phyloP scores from a whole-genome alignment of 2,113 vertebrate genomes.

The Misgurnus mizolepis region DNA sequence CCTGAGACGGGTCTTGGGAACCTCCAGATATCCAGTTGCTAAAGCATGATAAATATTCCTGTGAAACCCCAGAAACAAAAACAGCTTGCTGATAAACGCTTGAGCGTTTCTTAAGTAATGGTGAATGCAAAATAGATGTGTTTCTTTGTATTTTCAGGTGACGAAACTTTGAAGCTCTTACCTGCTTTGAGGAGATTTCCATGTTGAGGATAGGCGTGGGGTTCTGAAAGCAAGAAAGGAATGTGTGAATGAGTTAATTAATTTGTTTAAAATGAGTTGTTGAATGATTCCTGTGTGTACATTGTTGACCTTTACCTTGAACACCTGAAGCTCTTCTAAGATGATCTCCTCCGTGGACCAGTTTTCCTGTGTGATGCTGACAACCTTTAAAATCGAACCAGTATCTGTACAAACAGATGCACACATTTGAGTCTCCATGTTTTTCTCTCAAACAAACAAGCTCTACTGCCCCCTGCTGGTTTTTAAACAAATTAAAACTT shows the following conservation, averaged over 20 bases:
- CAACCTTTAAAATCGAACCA: slow-evolving; percentile 90
- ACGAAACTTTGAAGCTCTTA: slow-evolving; percentile 61
- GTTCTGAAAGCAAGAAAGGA: slow-evolving; percentile 59
- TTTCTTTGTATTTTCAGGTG: not conserved
- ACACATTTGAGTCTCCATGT: not conserved
- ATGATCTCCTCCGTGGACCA: slow-evolving; percentile 91
- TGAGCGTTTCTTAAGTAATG: not conserved
- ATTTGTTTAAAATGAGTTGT: not conserved
- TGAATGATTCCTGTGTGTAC: not conserved
- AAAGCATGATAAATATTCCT: not conserved
- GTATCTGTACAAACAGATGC: slow-evolving; percentile 72
- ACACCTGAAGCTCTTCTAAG: slow-evolving; percentile 91
- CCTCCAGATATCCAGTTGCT: not conserved
- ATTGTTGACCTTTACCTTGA: slow-evolving; percentile 76
- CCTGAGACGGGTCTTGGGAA: not conserved
- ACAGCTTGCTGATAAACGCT: not conserved
- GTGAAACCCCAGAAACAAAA: not conserved
- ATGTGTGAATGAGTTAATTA: not conserved
- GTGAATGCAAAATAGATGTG: not conserved
- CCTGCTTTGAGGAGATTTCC: slow-evolving; percentile 94
- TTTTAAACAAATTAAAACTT: not conserved
- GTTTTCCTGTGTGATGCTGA: slow-evolving; percentile 92
- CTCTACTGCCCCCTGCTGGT: slow-evolving; percentile 63
- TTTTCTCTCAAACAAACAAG: not conserved
- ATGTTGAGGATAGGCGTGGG: slow-evolving; percentile 83